Conservation (phyloP, 2,888 invertebrate species). For the Nomada ruficornis region DNA sequence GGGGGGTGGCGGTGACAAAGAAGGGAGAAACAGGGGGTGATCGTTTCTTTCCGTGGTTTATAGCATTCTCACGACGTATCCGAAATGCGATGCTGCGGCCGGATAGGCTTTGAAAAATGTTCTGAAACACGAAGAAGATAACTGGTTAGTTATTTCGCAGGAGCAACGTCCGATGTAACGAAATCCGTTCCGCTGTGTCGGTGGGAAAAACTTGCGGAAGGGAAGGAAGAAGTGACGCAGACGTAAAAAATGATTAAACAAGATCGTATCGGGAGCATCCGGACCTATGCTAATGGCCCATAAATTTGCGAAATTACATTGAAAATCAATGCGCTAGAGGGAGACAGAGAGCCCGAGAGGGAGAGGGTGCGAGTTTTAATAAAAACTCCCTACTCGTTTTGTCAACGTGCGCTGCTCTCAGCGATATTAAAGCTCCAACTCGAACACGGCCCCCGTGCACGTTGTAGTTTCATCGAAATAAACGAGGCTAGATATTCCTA, state of each 20-base stretch:
- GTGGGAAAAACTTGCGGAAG: neutral
- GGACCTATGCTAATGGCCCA: slow-evolving; percentile 51
- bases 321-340: slow-evolving; percentile 51
- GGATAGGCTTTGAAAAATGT: slow-evolving; percentile 72
- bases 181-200: slow-evolving; percentile 29
- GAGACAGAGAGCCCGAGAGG: neutral
- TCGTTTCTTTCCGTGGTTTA: slow-evolving; percentile 71
- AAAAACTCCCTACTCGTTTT: slow-evolving; percentile 54
- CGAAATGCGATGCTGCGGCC: slow-evolving; percentile 67
- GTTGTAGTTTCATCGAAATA: slow-evolving; percentile 22
- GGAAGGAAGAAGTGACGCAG: neutral
- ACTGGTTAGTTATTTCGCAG: slow-evolving; percentile 43
- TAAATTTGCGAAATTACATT: slow-evolving; percentile 60
- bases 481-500: slow-evolving; percentile 42
- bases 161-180: slow-evolving; percentile 34
- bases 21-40: slow-evolving; percentile 65
- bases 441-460: slow-evolving; percentile 32
- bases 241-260: slow-evolving; percentile 57
- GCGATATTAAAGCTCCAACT: slow-evolving; percentile 60
- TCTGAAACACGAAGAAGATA: slow-evolving; percentile 46
- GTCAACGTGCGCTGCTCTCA: slow-evolving; percentile 52
- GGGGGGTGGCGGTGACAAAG: slow-evolving; percentile 49
- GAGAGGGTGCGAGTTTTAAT: slow-evolving; percentile 48
- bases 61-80: slow-evolving; percentile 63
- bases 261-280: slow-evolving; percentile 45